Evolutionary conservation across 2,797 vertebrate genomes (phyloP).

Genomic region (Heterohyrax brucei): DNA sequence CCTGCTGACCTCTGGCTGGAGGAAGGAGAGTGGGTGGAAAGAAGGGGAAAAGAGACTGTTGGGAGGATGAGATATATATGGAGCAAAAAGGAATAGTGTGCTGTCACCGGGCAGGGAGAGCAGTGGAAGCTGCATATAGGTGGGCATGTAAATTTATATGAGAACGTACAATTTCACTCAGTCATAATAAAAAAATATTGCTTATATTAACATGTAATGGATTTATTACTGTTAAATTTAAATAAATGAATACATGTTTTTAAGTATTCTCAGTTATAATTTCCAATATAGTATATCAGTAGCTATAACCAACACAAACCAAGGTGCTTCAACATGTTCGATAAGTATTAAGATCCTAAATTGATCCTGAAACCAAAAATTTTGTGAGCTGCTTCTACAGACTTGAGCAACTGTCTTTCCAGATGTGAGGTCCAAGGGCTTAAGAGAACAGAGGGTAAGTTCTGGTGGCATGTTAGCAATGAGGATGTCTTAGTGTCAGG

Average conservation of each 20-base stretch:
- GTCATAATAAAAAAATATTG: background rate
- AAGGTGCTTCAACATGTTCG: background rate
- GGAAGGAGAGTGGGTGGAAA: too few species aligned
- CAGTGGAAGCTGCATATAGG: too few species aligned
- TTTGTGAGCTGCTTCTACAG: background rate
- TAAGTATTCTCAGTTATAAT: background rate
- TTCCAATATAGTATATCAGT: background rate
- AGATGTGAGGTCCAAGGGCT: background rate
- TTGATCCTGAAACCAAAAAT: background rate
- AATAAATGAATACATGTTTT: background rate
- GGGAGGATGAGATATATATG: too few species aligned
- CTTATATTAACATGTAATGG: background rate
- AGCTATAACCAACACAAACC: background rate
- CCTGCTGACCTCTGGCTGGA: too few species aligned
- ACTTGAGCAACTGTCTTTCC: background rate
- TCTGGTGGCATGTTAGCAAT: background rate
- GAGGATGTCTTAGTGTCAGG: background rate
- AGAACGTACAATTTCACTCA: too few species aligned
- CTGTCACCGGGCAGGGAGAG: too few species aligned
- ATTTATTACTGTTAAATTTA: constrained; percentile 13
- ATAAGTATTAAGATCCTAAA: constrained; percentile 8
- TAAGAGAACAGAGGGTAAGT: background rate
- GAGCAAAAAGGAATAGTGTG: too few species aligned
- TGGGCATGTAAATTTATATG: too few species aligned
- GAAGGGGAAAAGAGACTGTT: too few species aligned